Percentiles rank a stretch among this genome's conserved stretches.
Evolutionary conservation across 1,140 invertebrate genomes (phyloP).

Genomic region (Palaemon carinicauda): DNA sequence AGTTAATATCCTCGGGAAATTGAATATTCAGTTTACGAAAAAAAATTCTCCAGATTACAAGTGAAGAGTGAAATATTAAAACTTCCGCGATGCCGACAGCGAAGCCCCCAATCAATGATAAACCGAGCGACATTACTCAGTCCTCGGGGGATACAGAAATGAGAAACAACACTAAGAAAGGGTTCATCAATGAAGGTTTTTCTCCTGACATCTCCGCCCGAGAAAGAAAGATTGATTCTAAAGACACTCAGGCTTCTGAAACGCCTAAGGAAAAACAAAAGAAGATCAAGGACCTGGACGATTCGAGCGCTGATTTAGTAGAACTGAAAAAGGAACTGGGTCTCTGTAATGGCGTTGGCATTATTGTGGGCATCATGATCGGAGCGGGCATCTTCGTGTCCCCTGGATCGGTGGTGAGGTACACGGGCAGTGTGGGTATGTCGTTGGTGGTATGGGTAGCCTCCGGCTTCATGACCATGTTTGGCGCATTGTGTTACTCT

Average conservation of each 20-base stretch:
- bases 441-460: conserved; percentile 86
- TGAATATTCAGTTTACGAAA: too few species aligned
- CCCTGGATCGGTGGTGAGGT: conserved; percentile 72
- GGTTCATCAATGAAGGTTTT: too few species aligned
- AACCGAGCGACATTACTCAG: too few species aligned
- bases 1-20: too few species aligned
- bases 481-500: conserved; percentile 69
- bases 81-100: too few species aligned
- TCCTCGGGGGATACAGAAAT: too few species aligned
- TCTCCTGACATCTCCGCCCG: too few species aligned
- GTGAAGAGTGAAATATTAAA: too few species aligned
- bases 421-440: conserved; percentile 87
- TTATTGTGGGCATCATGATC: conserved; percentile 13
- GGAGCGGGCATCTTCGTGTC: conserved; percentile 17
- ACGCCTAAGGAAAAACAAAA: neutral
- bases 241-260: neutral
- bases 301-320: neutral
- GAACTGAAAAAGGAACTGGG: neutral
- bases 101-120: too few species aligned
- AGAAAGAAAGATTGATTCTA: too few species aligned
- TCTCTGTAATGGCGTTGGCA: neutral
- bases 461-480: conserved; percentile 71
- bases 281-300: neutral
- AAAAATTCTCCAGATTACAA: too few species aligned
- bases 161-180: too few species aligned